Evolutionary conservation across 2,113 vertebrate species (phyloP), one percentile per base, ranked within the genome.

Genomic region (Pterocles gutturalis): DNA sequence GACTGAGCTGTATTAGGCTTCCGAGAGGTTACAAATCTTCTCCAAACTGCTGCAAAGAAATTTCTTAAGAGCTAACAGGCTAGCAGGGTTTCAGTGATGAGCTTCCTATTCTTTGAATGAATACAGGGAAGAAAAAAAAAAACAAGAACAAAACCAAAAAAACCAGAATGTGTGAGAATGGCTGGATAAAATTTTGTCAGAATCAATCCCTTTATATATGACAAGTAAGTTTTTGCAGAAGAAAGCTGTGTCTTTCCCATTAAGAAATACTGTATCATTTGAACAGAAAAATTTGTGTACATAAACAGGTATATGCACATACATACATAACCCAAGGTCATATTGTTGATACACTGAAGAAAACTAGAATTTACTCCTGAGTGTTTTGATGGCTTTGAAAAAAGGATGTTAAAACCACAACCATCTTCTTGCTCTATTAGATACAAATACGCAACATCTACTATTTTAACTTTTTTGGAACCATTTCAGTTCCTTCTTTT

Each of bases 301-400:
- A 6, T 28, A 66, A 51, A 21, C 10, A 34, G 9, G 46, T 64
- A 8, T 5, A 15, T 4, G 4, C 19, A 26, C 3, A 10, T 66
- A 24, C 3, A 17, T 26, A 34, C 18, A 24, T 46, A 75, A 60
- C 3, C 29, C 2, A 58, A 43, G 11, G 13, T 82, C 7, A n/a
- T 2, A 9, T 24, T 7, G 3, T 7, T 77, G 10, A 55, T 36
- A 31, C 15, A 36, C 4, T 64, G 26, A 67, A 79, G 60, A 62
- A 83, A 78, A 43, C 1, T 18, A 31, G 10, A 6, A 19, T 0
- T 0, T 29, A 49, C 4, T 72, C 18, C 25, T 51, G 3, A 24
- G 11, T 41, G 5, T 46, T 85, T 71, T 69, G 10, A 31, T 53
- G 25, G 2, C 46, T 73, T 54, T 41, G 31, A 57, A 73, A 89